Evolutionary conservation across 2,113 vertebrate species (phyloP), one percentile per base, ranked within the genome.

Genomic region (Gallinago jamesoni): DNA sequence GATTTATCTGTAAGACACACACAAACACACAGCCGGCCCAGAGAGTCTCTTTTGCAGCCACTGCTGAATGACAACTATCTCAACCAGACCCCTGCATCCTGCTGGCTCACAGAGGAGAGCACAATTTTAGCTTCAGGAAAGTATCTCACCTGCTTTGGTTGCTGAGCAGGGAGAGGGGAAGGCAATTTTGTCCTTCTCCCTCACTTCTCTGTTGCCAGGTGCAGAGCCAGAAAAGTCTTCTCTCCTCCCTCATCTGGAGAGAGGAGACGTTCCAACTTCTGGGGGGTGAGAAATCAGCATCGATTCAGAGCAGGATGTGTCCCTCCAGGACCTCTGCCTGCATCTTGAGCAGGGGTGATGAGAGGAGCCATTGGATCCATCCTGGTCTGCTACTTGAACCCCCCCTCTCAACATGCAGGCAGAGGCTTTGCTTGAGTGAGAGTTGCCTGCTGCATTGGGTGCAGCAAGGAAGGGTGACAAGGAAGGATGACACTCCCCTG

Each of bases 1-100:
- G 76, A 95, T 94, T 92, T 95, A 95, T 97, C 89, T 89, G 77
- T 76, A 92, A 90, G 72, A 86, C 0, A 6, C 68, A 95, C 52
- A 93, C 82, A 88, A 91, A 96, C 77, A 96, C 66, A 76, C 27
- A 87, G 66, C n/a, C 30, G 3, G 74, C 52, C 64, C 56, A 86
- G 43, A 52, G 27, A 93, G 45, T 14, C 77, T 68, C 60, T 72
- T 93, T 63, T 0, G 0, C 68, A 95, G 90, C 20, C 1, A 0
- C 56, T 68, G 48, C 76, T 2, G 9, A 75, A 78, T 0, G 2
- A 81, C 78, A 92, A 55, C 3, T 24, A n/a, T 35, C 30, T 79
- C 53, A 63, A 39, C 5, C 30, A 64, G 63, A 74, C 22, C 33
- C 28, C 41, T 75, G 62, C n/a, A 62, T 52, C n/a, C 63, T 85